Evolutionary conservation across 2,888 invertebrate genomes (phyloP), one percentile per base, ranked within the genome.

Genomic region (Chironomus tentans): DNA sequence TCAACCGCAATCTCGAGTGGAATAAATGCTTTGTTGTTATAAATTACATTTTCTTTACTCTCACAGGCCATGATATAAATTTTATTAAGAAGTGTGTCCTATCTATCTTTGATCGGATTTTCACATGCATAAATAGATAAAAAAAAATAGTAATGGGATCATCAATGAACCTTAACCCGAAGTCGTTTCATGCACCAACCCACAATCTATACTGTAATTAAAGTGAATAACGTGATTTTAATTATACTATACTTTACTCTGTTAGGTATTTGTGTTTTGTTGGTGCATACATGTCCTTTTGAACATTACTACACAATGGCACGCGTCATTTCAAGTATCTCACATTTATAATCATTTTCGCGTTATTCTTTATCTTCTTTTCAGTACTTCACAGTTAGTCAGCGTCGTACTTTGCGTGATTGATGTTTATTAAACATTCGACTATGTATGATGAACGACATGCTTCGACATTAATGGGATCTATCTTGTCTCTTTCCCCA

Each of bases 301-400:
- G 46, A 15, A 15, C 24, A 38, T 38, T 69, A 65, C 65, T 4
- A 65, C 21, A 65, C 65, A 73, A 68, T 48, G 69, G 24, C 76
- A 76, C 76, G 76, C 76, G 76, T 76, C 76, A 69, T 21, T 28
- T 76, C 13, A 76, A 76, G 76, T 76, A 76, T 76, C 76, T 76
- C 38, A 15, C 22, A 18, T 38, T 69, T 24, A 13, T 76, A 28
- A 69, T 69, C 76, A 22, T 15, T 46, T 22, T 13, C 38, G 68
- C 46, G 22, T 46, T 12, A 47, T 65, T 10, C 28, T 74, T 74
- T 74, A 74, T 74, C 74, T 74, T 4, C 13, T 46, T 21, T 21
- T 18, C 18, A 56, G 18, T 56, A 68, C 24, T 62, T 73, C 72
- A 73, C 38, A 61, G 12, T n/a, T 24, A 74, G 47, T 46, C 38